Base-by-base conservation (phyloP, 2,888 invertebrate species). In the Rhagium mordax region DNA sequence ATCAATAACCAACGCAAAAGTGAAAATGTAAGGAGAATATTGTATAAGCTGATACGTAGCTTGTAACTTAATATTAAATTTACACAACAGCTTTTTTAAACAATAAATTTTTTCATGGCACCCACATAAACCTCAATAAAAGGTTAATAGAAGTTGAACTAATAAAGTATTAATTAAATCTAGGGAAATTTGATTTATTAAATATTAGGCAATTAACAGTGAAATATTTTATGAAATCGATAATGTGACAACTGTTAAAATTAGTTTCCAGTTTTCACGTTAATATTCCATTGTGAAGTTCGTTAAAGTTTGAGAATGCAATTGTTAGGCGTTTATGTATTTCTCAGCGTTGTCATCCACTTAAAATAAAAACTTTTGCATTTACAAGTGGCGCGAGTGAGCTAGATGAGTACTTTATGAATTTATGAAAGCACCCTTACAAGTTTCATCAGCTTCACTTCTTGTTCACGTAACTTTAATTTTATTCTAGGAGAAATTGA, bases 211-310 rank as follows among this genome's bases (percentile, higher is more conserved):
- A 41, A 7, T 61, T 61, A 48, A 47, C 61, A 21, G 41, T 15
- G 47, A 47, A 60, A 60, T 60, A 60, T 60, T 60, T 60, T 60
- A 60, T 60, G 33, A 60, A 33, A 60, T 60, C 59, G 59, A 60
- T 60, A 60, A 61, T 8, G 29, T 29, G 65, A 61, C 53, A 55
- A 57, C 60, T 55, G 61, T 61, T 53, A 13, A 65, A 74, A 69
- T 71, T 71, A 71, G 74, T 74, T 71, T 71, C 61, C 71, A 71
- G 69, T 71, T 74, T 74, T 65, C 66, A 49, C 74, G 64, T 74
- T 74, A 74, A 74, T 69, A 71, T 74, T 74, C 68, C 65, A 71
- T 72, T 70, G 74, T 57, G 60, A 24, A 72, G 67, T 61, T 76
- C 49, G 64, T 71, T 61, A 41, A 72, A 74, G 70, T 72, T 70